These are phyloP conservation scores for Brachypalpus laphriformis DNA, from an alignment of 2,888 invertebrate species.

Conservation along the genomic window DNA sequence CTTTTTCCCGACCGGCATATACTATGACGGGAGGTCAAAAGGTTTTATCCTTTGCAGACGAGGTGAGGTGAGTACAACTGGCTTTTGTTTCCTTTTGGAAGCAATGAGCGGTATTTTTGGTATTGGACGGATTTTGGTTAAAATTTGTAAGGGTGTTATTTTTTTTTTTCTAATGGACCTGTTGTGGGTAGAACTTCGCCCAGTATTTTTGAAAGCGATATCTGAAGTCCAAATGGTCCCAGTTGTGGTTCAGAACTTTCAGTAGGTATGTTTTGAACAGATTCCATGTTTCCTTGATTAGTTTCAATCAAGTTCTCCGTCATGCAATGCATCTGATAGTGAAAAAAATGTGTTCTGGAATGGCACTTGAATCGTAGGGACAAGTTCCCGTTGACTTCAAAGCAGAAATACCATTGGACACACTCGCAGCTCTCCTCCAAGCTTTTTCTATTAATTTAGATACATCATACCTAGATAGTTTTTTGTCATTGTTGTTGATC, in stretches of 20 bases:
- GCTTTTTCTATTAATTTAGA: slow-evolving; percentile 10
- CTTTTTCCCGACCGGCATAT: too few relatives aligned
- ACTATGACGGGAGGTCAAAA: too few relatives aligned
- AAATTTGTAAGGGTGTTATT: too few relatives aligned
- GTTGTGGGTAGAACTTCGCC: background rate
- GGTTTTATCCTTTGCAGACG: too few relatives aligned
- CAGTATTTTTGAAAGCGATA: background rate
- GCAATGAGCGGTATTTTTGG: too few relatives aligned
- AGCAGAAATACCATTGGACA: background rate
- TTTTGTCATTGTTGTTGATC: slow-evolving; percentile 14
- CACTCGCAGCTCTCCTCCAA: slow-evolving; percentile 1
- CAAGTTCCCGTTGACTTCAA: slow-evolving; percentile 1
- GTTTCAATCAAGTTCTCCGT: background rate
- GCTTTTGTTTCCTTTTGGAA: too few relatives aligned
- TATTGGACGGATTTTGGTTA: too few relatives aligned
- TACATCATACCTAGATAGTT: slow-evolving; percentile 8
- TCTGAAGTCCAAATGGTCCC: background rate
- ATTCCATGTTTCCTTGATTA: background rate
- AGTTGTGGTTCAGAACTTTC: background rate
- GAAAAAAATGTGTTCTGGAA: slow-evolving; percentile 4
- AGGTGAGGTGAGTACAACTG: too few relatives aligned
- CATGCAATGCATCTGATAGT: background rate
- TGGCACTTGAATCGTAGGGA: slow-evolving; percentile 5
- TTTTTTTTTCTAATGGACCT: background rate
- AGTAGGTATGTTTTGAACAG: background rate